These are phyloP conservation scores for Pristionchus japonicus DNA, from an alignment of 2,888 invertebrate species.

Conservation along the genomic window DNA sequence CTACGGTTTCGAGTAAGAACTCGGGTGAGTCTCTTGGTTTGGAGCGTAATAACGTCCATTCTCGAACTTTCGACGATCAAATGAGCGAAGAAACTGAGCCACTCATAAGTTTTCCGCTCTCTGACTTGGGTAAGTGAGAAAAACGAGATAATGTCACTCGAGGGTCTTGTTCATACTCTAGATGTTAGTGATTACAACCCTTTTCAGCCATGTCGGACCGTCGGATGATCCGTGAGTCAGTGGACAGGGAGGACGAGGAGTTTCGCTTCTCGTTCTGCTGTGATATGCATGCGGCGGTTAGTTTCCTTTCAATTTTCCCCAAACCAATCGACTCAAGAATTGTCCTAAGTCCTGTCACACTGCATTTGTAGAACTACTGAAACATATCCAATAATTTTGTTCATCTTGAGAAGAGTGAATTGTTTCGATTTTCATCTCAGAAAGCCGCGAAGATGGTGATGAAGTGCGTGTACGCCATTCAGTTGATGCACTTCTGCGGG, in stretches of 20 bases:
- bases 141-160: too few species aligned
- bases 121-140: too few species aligned
- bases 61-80: too few species aligned
- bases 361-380: neutral
- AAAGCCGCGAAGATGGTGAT: neutral
- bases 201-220: neutral
- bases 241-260: constrained; percentile 12
- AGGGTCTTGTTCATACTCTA: too few species aligned
- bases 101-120: too few species aligned
- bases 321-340: neutral
- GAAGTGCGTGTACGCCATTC: neutral
- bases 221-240: neutral
- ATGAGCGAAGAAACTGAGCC: neutral
- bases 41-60: too few species aligned
- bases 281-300: neutral
- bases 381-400: neutral
- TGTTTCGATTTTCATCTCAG: neutral
- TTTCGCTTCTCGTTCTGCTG: constrained; percentile 19
- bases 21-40: too few species aligned
- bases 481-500: neutral
- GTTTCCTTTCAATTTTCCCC: too few species aligned
- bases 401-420: too few species aligned
- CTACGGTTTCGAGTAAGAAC: neutral
- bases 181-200: too few species aligned
- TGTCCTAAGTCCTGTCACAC: neutral